A percentile compares a stretch with the other conserved stretches of the same genome.
Conservation (phyloP, 2,888 invertebrate species). For the Elgonia sp. region DNA sequence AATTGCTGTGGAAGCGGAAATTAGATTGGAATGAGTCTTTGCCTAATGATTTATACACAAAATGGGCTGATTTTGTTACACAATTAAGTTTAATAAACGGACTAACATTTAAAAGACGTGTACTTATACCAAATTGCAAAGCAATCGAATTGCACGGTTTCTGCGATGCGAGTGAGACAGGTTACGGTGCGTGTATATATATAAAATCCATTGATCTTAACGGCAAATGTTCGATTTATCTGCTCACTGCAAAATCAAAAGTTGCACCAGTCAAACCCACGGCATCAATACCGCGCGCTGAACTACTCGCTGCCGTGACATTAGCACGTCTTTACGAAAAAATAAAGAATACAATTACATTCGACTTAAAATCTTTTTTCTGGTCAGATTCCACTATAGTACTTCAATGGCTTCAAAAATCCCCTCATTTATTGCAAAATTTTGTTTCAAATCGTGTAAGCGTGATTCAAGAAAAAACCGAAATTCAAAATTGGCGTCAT, state of each 20-base stretch:
- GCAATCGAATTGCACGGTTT: too few species aligned
- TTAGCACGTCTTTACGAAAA: slow-evolving; percentile 7
- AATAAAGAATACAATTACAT: background rate
- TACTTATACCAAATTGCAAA: slow-evolving; percentile 15
- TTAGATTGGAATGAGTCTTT: slow-evolving; percentile 77
- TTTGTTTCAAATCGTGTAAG: too few species aligned
- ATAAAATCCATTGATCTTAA: slow-evolving; percentile 7
- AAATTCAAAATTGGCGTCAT: too few species aligned
- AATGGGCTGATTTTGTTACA: slow-evolving; percentile 68
- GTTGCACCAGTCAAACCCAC: background rate
- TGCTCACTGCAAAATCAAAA: slow-evolving; percentile 15
- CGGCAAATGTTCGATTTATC: background rate
- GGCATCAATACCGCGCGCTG: background rate
- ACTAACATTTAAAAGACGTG: slow-evolving; percentile 56
- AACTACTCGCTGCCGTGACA: slow-evolving; percentile 10
- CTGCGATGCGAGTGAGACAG: slow-evolving; percentile 67
- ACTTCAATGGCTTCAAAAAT: too few species aligned
- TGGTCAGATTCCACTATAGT: too few species aligned
- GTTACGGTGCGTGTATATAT: slow-evolving; percentile 75
- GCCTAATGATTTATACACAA: slow-evolving; percentile 60
- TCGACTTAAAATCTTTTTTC: too few species aligned
- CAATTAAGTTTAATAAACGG: slow-evolving; percentile 68
- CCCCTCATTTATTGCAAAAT: too few species aligned
- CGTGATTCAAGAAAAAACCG: too few species aligned
- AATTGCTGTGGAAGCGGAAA: slow-evolving; percentile 75